Conservation (phyloP, 1,140 invertebrate genomes). For the Tetranychus urticae region DNA sequence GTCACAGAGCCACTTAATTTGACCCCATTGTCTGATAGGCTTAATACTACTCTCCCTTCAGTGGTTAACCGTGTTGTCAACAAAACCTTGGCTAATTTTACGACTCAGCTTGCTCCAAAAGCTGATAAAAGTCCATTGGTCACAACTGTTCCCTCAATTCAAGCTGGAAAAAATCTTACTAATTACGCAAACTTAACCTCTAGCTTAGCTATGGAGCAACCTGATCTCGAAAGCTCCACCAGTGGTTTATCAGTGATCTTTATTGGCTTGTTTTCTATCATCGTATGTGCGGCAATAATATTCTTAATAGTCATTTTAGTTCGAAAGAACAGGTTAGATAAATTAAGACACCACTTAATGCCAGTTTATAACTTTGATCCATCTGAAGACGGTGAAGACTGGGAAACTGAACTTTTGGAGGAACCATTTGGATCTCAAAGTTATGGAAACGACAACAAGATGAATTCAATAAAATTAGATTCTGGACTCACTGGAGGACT, state of each 20-base stretch:
- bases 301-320: conserved; percentile 12
- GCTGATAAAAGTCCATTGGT: too few species aligned
- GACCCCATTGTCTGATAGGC: too few species aligned
- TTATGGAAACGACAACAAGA: neutral
- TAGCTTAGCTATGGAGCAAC: too few species aligned
- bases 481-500: neutral
- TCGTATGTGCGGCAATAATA: conserved; percentile 22
- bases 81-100: too few species aligned
- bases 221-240: neutral
- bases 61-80: too few species aligned
- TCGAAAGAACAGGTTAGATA: conserved; percentile 23
- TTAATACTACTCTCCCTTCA: too few species aligned
- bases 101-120: too few species aligned
- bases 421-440: neutral
- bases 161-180: too few species aligned
- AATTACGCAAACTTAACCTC: too few species aligned
- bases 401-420: conserved; percentile 24
- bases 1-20: too few species aligned
- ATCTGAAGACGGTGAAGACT: conserved; percentile 33
- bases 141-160: too few species aligned
- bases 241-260: neutral
- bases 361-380: conserved; percentile 40
- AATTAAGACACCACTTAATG: conserved; percentile 33
- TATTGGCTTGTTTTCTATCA: neutral
- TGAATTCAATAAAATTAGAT: neutral